Conservation (phyloP, 1,140 invertebrate species). For the Pygmarrhopalites habei region DNA sequence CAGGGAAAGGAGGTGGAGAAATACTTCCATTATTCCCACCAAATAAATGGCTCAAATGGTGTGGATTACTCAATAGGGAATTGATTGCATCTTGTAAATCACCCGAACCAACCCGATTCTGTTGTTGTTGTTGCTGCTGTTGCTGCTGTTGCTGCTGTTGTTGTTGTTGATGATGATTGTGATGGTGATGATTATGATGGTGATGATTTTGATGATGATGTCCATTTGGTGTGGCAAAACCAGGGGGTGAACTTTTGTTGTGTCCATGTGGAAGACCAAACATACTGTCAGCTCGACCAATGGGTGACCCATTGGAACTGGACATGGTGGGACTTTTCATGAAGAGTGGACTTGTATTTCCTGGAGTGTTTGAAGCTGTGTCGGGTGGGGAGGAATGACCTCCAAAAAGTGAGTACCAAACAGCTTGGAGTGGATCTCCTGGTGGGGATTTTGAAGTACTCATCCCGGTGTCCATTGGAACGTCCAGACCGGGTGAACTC, state of each 20-base stretch:
- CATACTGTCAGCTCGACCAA: conserved; percentile 19
- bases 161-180: not conserved
- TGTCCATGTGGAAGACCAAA: conserved; percentile 16
- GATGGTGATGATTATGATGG: conserved; percentile 16
- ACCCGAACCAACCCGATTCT: conserved; percentile 26
- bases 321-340: conserved; percentile 21
- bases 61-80: conserved; percentile 43
- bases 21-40: conserved; percentile 26
- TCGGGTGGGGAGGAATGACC: conserved; percentile 34
- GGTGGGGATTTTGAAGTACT: conserved; percentile 34
- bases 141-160: not conserved
- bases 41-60: conserved; percentile 43
- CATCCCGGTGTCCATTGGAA: conserved; percentile 39
- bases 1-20: conserved; percentile 10
- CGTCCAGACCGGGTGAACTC: conserved; percentile 32
- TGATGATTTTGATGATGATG: conserved; percentile 8
- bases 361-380: conserved; percentile 26
- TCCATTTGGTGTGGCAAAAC: conserved; percentile 33
- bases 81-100: conserved; percentile 43
- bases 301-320: conserved; percentile 23
- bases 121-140: conserved; percentile 16
- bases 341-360: conserved; percentile 38
- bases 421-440: conserved; percentile 37
- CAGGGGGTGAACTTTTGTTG: conserved; percentile 25
- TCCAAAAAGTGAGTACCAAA: conserved; percentile 40